Evolutionary conservation across 2,113 vertebrate genomes (phyloP).

Genomic region (Prietella phreatophila): DNA sequence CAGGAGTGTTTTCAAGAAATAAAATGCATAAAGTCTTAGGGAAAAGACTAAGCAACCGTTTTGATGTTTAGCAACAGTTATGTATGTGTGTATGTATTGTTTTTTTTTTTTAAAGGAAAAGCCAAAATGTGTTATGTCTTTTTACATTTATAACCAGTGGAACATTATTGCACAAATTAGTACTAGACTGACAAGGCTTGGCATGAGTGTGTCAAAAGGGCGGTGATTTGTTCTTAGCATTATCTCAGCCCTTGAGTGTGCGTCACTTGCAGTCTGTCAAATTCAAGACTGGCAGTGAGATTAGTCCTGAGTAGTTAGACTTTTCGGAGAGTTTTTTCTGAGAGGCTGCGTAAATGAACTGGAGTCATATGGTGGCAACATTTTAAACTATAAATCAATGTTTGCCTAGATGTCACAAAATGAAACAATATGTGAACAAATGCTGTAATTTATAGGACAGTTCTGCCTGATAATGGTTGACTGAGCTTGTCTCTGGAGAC

Average conservation of each 20-base stretch:
- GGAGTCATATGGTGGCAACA: background rate
- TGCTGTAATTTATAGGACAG: background rate
- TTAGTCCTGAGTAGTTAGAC: conserved; percentile 32
- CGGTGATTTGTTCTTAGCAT: conserved; percentile 5
- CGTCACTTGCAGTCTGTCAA: conserved; percentile 33
- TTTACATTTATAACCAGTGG: background rate
- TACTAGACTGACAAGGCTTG: conserved; percentile 11
- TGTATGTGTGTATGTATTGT: background rate
- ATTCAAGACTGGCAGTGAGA: conserved; percentile 35
- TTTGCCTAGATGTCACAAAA: background rate
- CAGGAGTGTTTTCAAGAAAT: conserved; percentile 14
- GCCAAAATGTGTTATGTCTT: background rate
- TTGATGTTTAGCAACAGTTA: background rate
- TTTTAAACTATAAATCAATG: background rate
- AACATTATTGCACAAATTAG: background rate
- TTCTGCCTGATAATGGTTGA: conserved; percentile 14
- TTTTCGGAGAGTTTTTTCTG: conserved; percentile 22
- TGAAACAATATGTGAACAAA: conserved; percentile 5
- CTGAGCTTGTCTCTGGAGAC: background rate
- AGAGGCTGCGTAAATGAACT: background rate
- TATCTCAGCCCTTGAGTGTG: conserved; percentile 2
- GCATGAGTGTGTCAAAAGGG: conserved; percentile 11
- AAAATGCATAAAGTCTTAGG: background rate
- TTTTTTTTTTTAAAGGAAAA: background rate
- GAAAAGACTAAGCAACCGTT: background rate